A percentile compares a stretch with the other conserved stretches of the same genome.
Conservation (phyloP, 2,113 vertebrate genomes). For the Loxodonta africana region DNA sequence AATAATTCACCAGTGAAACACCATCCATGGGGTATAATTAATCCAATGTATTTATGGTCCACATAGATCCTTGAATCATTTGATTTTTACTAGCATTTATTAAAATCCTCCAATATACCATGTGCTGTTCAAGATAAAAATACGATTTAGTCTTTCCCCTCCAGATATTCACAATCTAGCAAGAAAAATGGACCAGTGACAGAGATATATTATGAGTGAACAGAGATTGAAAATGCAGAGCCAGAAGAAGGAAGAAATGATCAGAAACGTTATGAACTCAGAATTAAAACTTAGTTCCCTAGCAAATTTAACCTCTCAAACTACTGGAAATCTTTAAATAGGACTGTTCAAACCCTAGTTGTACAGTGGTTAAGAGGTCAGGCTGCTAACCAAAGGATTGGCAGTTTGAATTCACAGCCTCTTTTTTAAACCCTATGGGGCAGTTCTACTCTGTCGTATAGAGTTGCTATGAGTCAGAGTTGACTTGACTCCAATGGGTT, state of each 20-base stretch:
- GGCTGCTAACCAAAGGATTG: too few relatives aligned
- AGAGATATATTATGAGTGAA: neutral
- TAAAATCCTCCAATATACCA: neutral
- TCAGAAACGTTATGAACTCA: neutral
- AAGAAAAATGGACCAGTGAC: neutral
- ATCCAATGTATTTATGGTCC: neutral
- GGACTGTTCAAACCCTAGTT: neutral
- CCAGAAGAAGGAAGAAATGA: neutral
- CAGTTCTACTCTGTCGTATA: too few relatives aligned
- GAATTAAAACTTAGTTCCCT: neutral
- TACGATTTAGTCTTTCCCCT: neutral
- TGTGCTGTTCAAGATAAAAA: neutral
- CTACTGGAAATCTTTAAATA: neutral
- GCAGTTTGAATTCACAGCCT: too few relatives aligned
- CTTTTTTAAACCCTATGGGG: too few relatives aligned
- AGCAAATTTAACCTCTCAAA: neutral
- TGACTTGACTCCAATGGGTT: too few relatives aligned
- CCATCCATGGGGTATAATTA: neutral
- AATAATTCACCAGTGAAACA: neutral
- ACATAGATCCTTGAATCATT: neutral
- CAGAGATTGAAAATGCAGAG: neutral
- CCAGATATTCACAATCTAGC: neutral
- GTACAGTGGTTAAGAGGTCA: too few relatives aligned
- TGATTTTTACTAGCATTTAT: neutral
- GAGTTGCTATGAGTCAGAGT: too few relatives aligned